phyloP scores from a whole-genome alignment of 2,797 vertebrate species.

The Erethizon dorsatum region DNA sequence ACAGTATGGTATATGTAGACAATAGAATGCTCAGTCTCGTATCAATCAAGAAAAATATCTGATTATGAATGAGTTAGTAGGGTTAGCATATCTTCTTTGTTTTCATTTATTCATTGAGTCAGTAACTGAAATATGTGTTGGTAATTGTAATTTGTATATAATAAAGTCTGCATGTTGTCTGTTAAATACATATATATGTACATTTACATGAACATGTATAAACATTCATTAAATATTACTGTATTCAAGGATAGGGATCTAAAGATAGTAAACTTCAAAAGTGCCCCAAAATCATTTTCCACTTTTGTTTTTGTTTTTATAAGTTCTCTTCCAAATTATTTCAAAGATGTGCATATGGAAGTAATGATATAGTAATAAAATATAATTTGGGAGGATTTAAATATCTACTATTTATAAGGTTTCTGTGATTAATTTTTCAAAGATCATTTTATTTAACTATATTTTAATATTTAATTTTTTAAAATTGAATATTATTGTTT shows the following conservation, averaged over 20 bases:
- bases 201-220: not conserved
- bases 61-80: not conserved
- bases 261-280: not conserved
- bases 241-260: not conserved
- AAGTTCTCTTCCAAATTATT: not conserved
- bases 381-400: conserved; percentile 30
- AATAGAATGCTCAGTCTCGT: not conserved
- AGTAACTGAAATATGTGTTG: not conserved
- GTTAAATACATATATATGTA: not conserved
- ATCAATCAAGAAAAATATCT: not conserved
- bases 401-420: not conserved
- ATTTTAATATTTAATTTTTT: not conserved
- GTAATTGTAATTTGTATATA: not conserved
- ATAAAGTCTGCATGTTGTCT: not conserved
- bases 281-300: not conserved
- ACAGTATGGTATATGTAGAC: not conserved
- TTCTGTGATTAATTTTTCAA: not conserved
- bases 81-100: not conserved
- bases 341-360: not conserved
- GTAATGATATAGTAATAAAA: not conserved
- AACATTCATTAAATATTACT: conserved; percentile 29
- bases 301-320: not conserved
- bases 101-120: not conserved
- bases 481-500: not conserved
- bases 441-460: conserved; percentile 17